phyloP scores from a whole-genome alignment of 2,888 invertebrate genomes.

The Hirtodrosophila duncani region DNA sequence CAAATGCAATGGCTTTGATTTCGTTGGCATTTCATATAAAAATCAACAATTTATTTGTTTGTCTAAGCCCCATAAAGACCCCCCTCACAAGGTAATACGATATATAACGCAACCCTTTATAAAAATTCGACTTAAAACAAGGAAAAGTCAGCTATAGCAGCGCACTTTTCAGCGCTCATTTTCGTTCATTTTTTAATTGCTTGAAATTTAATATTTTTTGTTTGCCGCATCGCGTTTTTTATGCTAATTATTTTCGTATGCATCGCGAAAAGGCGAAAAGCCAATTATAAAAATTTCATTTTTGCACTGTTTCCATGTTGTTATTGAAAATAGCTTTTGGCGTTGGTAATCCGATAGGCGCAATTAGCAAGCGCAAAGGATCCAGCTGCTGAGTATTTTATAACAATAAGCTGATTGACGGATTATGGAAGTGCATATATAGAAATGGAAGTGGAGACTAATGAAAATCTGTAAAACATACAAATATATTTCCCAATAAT shows the following conservation, averaged over 20 bases:
- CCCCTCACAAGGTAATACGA: constrained; percentile 42
- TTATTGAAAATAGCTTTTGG: constrained; percentile 52
- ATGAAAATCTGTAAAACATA: too few species aligned
- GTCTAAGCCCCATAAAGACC: constrained; percentile 47
- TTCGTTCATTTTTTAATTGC: constrained; percentile 60
- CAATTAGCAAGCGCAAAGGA: constrained; percentile 52
- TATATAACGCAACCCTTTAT: constrained; percentile 22
- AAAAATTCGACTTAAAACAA: too few species aligned
- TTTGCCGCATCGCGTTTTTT: constrained; percentile 39
- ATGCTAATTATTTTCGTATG: constrained; percentile 66
- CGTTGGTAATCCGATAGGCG: constrained; percentile 62
- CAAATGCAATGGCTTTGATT: constrained; percentile 60
- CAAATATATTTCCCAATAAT: too few species aligned
- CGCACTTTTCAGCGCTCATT: constrained; percentile 43
- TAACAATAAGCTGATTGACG: constrained; percentile 54
- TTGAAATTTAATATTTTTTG: constrained; percentile 68
- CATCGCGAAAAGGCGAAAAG: constrained; percentile 43
- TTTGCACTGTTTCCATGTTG: constrained; percentile 47
- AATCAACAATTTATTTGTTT: constrained; percentile 67
- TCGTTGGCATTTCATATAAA: constrained; percentile 36
- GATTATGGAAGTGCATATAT: constrained; percentile 10
- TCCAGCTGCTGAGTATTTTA: constrained; percentile 19
- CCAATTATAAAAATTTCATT: constrained; percentile 67
- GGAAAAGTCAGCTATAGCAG: too few species aligned
- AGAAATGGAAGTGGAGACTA: too few species aligned